Percentiles rank a stretch among this genome's conserved stretches.
Conservation (phyloP, 2,888 invertebrate genomes). For the Neelides folsomi region DNA sequence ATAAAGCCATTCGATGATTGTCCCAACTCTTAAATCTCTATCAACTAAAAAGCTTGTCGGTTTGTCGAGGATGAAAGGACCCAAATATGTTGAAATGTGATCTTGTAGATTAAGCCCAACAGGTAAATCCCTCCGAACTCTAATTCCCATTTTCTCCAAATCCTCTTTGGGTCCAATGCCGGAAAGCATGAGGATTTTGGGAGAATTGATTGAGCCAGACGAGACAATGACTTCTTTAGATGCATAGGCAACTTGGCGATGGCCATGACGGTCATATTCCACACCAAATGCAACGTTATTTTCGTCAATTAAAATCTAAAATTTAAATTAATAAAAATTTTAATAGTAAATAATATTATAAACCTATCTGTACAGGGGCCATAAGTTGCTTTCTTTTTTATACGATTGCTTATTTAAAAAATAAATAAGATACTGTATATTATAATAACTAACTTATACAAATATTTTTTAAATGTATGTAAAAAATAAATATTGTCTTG, state of each 20-base stretch:
- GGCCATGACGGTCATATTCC: constrained; percentile 25
- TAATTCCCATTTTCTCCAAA: constrained; percentile 14
- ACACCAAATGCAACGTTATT: constrained; percentile 26
- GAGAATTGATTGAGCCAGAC: constrained; percentile 19
- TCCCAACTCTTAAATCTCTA: background rate
- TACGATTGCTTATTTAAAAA: no score
- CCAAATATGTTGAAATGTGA: constrained; percentile 17
- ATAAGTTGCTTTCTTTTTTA: no score
- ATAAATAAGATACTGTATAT: no score
- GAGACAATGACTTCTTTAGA: constrained; percentile 25
- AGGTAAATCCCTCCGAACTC: constrained; percentile 3
- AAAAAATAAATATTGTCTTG: no score
- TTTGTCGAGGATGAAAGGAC: constrained; percentile 18
- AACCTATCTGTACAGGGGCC: no score
- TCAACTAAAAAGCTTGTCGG: constrained; percentile 1
- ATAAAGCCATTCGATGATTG: background rate
- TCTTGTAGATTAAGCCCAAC: constrained; percentile 28
- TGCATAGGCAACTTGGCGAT: constrained; percentile 16
- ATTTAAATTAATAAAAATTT: background rate
- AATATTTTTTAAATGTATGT: no score
- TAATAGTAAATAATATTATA: no score
- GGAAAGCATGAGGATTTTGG: constrained; percentile 20
- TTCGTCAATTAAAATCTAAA: constrained; percentile 16
- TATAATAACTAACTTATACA: no score
- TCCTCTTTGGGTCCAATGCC: constrained; percentile 19